These are phyloP conservation scores for Prorops nasuta DNA, from an alignment of 1,140 invertebrate species.

Conservation along the genomic window DNA sequence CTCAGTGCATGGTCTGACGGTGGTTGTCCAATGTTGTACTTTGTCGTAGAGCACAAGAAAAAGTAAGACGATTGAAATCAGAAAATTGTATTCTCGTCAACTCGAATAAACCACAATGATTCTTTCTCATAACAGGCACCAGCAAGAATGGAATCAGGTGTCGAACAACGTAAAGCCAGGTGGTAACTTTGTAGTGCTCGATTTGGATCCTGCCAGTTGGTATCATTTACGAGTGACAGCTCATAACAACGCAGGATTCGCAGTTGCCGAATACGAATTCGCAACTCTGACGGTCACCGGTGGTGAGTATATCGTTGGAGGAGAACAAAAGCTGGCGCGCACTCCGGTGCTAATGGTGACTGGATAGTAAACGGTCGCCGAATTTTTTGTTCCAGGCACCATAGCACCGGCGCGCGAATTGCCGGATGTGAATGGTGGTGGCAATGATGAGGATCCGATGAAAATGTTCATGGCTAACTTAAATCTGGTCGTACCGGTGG, in stretches of 20 bases:
- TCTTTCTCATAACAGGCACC: constrained; percentile 64
- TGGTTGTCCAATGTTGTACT: constrained; percentile 93
- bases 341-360: constrained; percentile 53
- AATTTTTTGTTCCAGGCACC: constrained; percentile 79
- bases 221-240: constrained; percentile 89
- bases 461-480: constrained; percentile 82
- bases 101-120: no score
- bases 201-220: constrained; percentile 90
- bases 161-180: constrained; percentile 89
- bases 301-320: constrained; percentile 62
- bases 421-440: constrained; percentile 65
- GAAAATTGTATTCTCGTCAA: constrained; percentile 5
- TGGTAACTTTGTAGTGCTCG: constrained; percentile 86
- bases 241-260: constrained; percentile 93
- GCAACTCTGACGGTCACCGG: constrained; percentile 91
- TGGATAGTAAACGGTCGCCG: constrained; percentile 28
- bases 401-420: constrained; percentile 87
- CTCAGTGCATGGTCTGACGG: constrained; percentile 91
- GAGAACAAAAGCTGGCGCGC: not conserved
- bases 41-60: constrained; percentile 93
- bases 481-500: constrained; percentile 91
- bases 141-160: constrained; percentile 88
- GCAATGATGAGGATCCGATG: constrained; percentile 72
- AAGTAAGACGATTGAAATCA: constrained; percentile 62
- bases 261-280: constrained; percentile 91